Base-by-base conservation (phyloP, 2,888 invertebrate genomes). In the Brachyopa scutellaris region DNA sequence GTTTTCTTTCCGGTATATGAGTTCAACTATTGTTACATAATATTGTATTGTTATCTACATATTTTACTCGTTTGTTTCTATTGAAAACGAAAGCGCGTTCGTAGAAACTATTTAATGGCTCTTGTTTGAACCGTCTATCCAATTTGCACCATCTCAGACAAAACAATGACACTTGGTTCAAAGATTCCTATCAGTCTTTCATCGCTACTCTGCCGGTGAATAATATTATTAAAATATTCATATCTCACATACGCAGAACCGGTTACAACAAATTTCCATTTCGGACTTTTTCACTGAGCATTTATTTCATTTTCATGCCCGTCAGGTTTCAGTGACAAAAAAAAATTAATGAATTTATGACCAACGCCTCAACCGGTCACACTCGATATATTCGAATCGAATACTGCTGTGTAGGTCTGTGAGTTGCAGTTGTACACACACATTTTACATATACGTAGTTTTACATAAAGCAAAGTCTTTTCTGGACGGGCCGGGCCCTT, bases 331-430 rank as follows among this genome's bases (percentile, higher is more conserved):
- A 33, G 53, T 66, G 53, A 73, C 66, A 42, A 67, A 21, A 21
- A 42, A 53, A 23, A 38, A 42, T 8, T 21, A 55, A 38, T 15
- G 8, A 53, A 72, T 66, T 61, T 59, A 61, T 19, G 55, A 55
- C 61, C 67, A 69, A 74, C 61, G 73, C 67, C 67, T 79, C 67
- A 82, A 82, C 80, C 80, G 62, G 76, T 82, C 76, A 42, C 64
- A 59, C 77, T 61, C 62, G 69, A 69, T 64, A 40, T 49, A 55
- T 55, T 42, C 53, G 17, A 3, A 21, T 15, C 9, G 26, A 11
- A 5, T 36, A 5, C 2, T 13, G 26, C 29, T 26, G 23, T 47
- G n/a, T 42, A 6, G 42, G 9, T 13, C 49, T 26, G n/a, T 11
- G 49, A 13, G 17, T 31, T 36, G 17, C 26, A 59, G 17, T 8